Percentiles rank a stretch among this genome's conserved stretches.
Evolutionary conservation across 2,888 invertebrate species (phyloP).

Genomic region (Patella depressa): DNA sequence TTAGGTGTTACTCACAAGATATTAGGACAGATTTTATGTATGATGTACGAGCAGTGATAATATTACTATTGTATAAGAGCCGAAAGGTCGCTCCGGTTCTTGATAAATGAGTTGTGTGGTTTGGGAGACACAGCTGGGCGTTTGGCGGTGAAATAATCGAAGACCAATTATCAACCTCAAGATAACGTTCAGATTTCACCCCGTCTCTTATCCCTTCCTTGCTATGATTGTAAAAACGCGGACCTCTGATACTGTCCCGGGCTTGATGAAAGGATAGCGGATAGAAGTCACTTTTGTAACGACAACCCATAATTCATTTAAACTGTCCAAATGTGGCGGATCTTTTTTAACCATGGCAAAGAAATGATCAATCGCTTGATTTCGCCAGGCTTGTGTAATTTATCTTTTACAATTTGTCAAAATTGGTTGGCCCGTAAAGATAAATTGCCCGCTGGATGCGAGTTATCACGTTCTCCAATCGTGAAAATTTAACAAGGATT

Average conservation of each 20-base stretch:
- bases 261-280: neutral
- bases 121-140: neutral
- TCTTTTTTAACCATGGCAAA: neutral
- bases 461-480: neutral
- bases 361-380: neutral
- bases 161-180: slow-evolving; percentile 5
- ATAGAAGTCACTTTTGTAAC: slow-evolving; percentile 10
- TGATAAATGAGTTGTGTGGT: slow-evolving; percentile 7
- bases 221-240: neutral
- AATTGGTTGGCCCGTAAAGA: neutral
- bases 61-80: too few species aligned
- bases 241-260: neutral
- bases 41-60: too few species aligned
- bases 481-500: slow-evolving; percentile 8
- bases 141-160: neutral
- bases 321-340: slow-evolving; percentile 3
- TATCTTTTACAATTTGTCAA: slow-evolving; percentile 2
- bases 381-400: neutral
- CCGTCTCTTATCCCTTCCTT: neutral
- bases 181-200: slow-evolving; percentile 7
- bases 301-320: neutral
- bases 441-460: neutral
- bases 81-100: neutral
- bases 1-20: too few species aligned
- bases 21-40: too few species aligned